phyloP scores from a whole-genome alignment of 2,888 invertebrate species.

The Belgica antarctica region DNA sequence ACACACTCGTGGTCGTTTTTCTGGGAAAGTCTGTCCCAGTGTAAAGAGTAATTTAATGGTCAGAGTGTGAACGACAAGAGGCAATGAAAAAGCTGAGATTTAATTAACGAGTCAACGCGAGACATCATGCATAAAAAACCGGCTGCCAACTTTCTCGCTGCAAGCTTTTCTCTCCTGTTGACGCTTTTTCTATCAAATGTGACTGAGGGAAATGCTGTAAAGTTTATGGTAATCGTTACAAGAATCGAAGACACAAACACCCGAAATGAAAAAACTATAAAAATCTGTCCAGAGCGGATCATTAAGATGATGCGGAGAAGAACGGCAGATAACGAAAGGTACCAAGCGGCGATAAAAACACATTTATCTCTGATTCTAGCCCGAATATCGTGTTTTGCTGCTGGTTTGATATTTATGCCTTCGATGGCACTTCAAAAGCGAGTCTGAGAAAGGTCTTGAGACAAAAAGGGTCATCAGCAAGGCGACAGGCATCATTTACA shows the following conservation, averaged over 20 bases:
- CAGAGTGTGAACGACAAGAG: conserved; percentile 43
- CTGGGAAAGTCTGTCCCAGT: conserved; percentile 36
- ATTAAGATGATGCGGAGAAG: conserved; percentile 5
- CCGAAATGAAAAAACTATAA: conserved; percentile 1
- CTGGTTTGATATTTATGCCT: conserved; percentile 7
- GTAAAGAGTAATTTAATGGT: conserved; percentile 39
- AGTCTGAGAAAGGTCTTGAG: too few species aligned
- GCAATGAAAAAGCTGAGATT: conserved; percentile 40
- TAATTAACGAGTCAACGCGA: conserved; percentile 42
- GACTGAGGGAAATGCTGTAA: background rate
- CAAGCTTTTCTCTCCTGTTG: background rate
- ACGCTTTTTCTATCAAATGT: background rate
- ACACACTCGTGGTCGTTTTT: conserved; percentile 7
- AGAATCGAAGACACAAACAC: conserved; percentile 6
- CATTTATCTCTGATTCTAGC: conserved; percentile 2
- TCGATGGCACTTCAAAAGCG: conserved; percentile 14
- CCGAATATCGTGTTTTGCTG: conserved; percentile 14
- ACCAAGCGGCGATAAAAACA: background rate
- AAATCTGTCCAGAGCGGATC: conserved; percentile 16
- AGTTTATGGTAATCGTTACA: conserved; percentile 1
- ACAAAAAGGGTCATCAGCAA: conserved; percentile 18
- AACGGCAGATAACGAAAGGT: background rate
- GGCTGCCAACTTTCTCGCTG: conserved; percentile 31
- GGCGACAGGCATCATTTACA: conserved; percentile 27
- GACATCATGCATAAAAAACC: conserved; percentile 13